These are phyloP conservation scores for Cryptotermes secundus DNA, from an alignment of 1,140 invertebrate species.

Conservation along the genomic window DNA sequence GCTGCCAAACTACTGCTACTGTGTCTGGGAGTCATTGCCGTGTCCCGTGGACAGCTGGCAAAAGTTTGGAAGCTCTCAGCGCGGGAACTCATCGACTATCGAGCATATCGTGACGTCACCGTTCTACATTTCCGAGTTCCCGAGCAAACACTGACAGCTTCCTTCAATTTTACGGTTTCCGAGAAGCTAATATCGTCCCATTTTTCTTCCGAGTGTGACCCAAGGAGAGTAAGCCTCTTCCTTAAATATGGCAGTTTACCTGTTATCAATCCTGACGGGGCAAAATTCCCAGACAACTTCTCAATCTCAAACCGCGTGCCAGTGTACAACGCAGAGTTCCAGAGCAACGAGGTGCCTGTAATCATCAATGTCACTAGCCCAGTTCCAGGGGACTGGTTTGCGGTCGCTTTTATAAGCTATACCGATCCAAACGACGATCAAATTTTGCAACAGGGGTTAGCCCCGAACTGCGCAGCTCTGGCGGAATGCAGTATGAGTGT, in stretches of 20 bases:
- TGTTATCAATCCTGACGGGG: slow-evolving; percentile 72
- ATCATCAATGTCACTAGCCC: slow-evolving; percentile 61
- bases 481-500: slow-evolving; percentile 22
- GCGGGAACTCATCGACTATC: slow-evolving; percentile 41
- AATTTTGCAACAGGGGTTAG: slow-evolving; percentile 66
- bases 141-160: slow-evolving; percentile 43
- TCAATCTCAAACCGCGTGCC: slow-evolving; percentile 43
- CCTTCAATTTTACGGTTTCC: slow-evolving; percentile 48
- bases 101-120: slow-evolving; percentile 48
- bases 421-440: slow-evolving; percentile 65
- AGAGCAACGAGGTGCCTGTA: slow-evolving; percentile 52
- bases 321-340: slow-evolving; percentile 49
- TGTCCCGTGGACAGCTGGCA: background rate
- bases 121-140: slow-evolving; percentile 50
- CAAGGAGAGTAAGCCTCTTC: slow-evolving; percentile 54
- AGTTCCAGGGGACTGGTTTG: slow-evolving; percentile 75
- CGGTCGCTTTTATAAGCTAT: slow-evolving; percentile 72
- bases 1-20: background rate
- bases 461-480: slow-evolving; percentile 24
- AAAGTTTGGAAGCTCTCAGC: slow-evolving; percentile 7
- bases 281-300: slow-evolving; percentile 65
- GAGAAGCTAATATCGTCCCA: slow-evolving; percentile 45
- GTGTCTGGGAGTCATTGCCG: background rate
- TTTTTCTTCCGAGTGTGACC: slow-evolving; percentile 52
- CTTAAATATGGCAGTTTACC: slow-evolving; percentile 75